Evolutionary conservation across 2,888 invertebrate genomes (phyloP), one percentile per base, ranked within the genome.

Genomic region (Pachydiplax longipennis): DNA sequence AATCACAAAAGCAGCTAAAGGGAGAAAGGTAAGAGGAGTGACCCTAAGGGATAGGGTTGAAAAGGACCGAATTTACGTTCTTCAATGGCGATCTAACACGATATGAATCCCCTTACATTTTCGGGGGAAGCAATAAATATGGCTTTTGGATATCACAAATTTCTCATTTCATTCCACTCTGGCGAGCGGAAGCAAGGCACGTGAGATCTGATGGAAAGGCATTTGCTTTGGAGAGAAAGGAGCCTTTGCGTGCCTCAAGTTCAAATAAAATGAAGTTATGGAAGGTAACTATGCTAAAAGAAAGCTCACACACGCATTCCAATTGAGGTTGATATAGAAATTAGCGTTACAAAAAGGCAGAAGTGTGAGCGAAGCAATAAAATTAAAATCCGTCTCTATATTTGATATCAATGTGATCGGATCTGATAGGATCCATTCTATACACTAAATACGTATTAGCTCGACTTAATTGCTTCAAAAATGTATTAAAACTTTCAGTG

Each of bases 111-210:
- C 82, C 53, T 48, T 35, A 35, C 83, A 35, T 58, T 83, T 73
- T 58, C 83, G 58, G 4, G 22, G 58, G 31, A 37, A 12, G 83
- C 83, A 53, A 83, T 83, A 83, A 83, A 83, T 83, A 83, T 83
- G 83, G 83, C 83, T 83, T 83, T 83, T 18, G 58, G 83, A 83
- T 83, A 83, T 83, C 83, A 83, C 83, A 83, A 83, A 83, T 83
- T 83, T 83, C 83, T 83, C 83, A 35, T 83, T 83, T 83, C 83
- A 83, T 83, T 83, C 83, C 83, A 58, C 58, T 22, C 58, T 13
- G 31, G 83, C 58, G 83, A 53, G 40, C 25, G 15, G 13, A 13
- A 25, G 18, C 5, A 10, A 37, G 25, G 44, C 10, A 10, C 44
- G 10, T 31, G 80, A 37, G 37, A 37, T 2, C 37, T 37, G 8